Evolutionary conservation across 2,113 vertebrate genomes (phyloP).

Genomic region (Rhabdornis inornatus): DNA sequence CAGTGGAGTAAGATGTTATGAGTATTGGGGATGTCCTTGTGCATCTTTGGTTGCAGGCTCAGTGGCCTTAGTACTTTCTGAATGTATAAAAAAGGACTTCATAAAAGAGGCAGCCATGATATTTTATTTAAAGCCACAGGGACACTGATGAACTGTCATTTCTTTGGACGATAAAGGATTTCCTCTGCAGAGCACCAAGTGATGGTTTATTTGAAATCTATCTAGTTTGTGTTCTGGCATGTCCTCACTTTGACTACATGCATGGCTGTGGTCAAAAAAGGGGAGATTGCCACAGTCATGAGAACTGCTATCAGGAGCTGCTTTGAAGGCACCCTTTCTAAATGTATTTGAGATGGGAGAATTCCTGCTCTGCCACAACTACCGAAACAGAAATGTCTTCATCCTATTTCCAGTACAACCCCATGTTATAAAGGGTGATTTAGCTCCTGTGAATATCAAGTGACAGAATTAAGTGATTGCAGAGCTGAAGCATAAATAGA

Average conservation of each 20-base stretch:
- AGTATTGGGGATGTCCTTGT: not conserved
- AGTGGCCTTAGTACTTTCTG: not conserved
- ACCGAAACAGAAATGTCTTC: not conserved
- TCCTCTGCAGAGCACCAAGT: not conserved
- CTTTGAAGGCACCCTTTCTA: not conserved
- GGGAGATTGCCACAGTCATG: not conserved
- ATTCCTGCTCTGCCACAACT: not conserved
- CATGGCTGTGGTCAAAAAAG: not conserved
- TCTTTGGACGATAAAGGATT: not conserved
- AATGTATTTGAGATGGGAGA: not conserved
- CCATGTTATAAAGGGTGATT: slow-evolving; percentile 13
- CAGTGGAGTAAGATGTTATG: not conserved
- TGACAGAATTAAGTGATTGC: not conserved
- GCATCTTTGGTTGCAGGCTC: accelerated
- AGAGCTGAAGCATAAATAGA: slow-evolving; percentile 43
- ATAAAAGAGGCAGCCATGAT: not conserved
- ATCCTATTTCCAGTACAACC: not conserved
- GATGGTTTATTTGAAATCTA: not conserved
- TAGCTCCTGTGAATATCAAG: slow-evolving; percentile 10
- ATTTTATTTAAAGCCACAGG: not conserved
- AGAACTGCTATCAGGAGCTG: not conserved
- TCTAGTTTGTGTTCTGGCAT: not conserved
- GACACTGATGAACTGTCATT: not conserved
- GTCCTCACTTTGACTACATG: not conserved
- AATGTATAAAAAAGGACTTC: not conserved